Base-by-base conservation (phyloP, 2,797 vertebrate genomes). In the Protosalanx chinensis region DNA sequence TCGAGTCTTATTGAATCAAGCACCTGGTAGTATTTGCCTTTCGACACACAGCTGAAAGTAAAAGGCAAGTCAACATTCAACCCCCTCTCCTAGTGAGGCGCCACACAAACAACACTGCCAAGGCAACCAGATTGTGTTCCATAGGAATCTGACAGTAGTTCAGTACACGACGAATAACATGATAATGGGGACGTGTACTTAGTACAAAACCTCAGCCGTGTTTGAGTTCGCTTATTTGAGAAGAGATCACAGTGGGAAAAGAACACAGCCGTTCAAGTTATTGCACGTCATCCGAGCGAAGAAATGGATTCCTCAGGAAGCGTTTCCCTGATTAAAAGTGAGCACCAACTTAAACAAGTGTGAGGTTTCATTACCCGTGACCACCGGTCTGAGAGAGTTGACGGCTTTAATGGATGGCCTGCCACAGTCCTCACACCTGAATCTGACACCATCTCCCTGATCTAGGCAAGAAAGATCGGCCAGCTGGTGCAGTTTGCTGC, bases 1-100 rank as follows among this genome's bases (percentile, higher is more conserved):
- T 33, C 33, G 41, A 83, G 83, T 85, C 71, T 79, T 15, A 82
- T 75, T 64, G 75, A 82, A 68, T 79, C 74, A 68, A 84, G 86
- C 81, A 83, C 81, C 76, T 79, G 68, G 63, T 74, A n/a, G 2
- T 3, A 53, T 6, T 16, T 70, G 75, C 33, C 64, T 18, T 12
- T 16, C 63, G 33, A 7, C 20, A 65, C 4, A 10, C 10, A 20
- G 20, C 12, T 13, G 35, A 46, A 23, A 18, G n/a, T 4, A 20
- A 3, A 51, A 13, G 49, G 41, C 15, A 51, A 49, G 23, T 4
- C 41, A 6, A 66, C 23, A n/a, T 41, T 23, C 49, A 15, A 53
- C 18, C 5, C 13, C 27, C 64, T 5, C 8, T 29, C 3, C 64
- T 13, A 13, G 10, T 66, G 13, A 18, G 6, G 37, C 12, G 37